phyloP scores from a whole-genome alignment of 2,888 invertebrate genomes.

The Phortica okadai region DNA sequence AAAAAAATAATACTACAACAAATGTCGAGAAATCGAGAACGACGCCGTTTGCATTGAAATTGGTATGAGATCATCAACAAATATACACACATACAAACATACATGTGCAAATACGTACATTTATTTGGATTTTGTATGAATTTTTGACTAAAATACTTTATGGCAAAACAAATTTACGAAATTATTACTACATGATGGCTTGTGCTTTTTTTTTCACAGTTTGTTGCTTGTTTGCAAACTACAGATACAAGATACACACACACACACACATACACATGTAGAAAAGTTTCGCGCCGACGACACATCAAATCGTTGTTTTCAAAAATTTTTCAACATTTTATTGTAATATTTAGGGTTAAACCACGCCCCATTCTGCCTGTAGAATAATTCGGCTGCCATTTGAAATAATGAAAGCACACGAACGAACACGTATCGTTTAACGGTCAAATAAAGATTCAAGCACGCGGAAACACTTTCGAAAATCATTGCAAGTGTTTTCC shows the following conservation, averaged over 20 bases:
- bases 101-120: background rate
- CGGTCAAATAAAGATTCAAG: too few relatives aligned
- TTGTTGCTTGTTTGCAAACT: background rate
- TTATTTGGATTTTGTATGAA: background rate
- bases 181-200: background rate
- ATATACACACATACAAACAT: constrained; percentile 14
- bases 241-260: background rate
- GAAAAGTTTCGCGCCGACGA: background rate
- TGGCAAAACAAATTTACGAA: background rate
- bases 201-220: too few relatives aligned
- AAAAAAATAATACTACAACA: background rate
- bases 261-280: background rate
- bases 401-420: background rate
- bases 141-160: background rate
- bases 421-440: too few relatives aligned
- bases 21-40: background rate
- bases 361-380: background rate
- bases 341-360: background rate
- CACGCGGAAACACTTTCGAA: background rate
- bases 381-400: background rate
- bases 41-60: constrained; percentile 23
- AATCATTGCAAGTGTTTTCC: background rate
- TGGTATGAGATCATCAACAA: constrained; percentile 28
- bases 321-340: background rate
- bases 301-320: background rate